phyloP scores from a whole-genome alignment of 1,140 invertebrate genomes.

The Drosophila carrolli region DNA sequence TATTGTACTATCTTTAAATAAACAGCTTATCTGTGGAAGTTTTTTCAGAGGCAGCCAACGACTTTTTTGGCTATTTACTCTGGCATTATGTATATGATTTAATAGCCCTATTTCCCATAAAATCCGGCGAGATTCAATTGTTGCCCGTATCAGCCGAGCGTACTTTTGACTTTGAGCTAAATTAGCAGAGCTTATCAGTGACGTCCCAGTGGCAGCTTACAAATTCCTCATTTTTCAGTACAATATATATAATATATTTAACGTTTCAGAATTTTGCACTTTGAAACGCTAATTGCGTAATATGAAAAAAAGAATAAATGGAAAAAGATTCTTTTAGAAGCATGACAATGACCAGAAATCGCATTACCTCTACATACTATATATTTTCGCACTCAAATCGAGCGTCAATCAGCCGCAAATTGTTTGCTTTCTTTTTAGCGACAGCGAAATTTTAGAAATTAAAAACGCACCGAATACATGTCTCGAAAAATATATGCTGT shows the following conservation, averaged over 20 bases:
- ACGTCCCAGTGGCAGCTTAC: slow-evolving; percentile 54
- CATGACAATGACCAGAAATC: slow-evolving; percentile 23
- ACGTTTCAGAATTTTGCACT: slow-evolving; percentile 33
- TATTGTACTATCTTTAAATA: background rate
- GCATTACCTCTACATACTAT: slow-evolving; percentile 14
- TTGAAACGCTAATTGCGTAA: slow-evolving; percentile 39
- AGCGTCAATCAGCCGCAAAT: slow-evolving; percentile 41
- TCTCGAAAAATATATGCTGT: background rate
- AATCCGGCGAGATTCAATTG: background rate
- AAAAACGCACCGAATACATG: slow-evolving; percentile 1
- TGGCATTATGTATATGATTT: slow-evolving; percentile 6
- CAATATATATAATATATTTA: background rate
- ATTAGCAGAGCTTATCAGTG: slow-evolving; percentile 60
- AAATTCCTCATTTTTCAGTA: slow-evolving; percentile 5
- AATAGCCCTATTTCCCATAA: background rate
- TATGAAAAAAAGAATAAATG: slow-evolving; percentile 4
- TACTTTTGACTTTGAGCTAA: slow-evolving; percentile 70
- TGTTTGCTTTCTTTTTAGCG: slow-evolving; percentile 47
- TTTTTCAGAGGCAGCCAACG: slow-evolving; percentile 9
- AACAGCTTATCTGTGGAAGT: slow-evolving; percentile 22
- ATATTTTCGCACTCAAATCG: slow-evolving; percentile 29
- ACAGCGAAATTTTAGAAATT: slow-evolving; percentile 24
- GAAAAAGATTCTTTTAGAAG: slow-evolving; percentile 33
- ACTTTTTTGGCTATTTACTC: slow-evolving; percentile 16
- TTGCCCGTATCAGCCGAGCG: slow-evolving; percentile 24